These are phyloP conservation scores for Aphrophora alni DNA, from an alignment of 2,888 invertebrate species.

Conservation along the genomic window DNA sequence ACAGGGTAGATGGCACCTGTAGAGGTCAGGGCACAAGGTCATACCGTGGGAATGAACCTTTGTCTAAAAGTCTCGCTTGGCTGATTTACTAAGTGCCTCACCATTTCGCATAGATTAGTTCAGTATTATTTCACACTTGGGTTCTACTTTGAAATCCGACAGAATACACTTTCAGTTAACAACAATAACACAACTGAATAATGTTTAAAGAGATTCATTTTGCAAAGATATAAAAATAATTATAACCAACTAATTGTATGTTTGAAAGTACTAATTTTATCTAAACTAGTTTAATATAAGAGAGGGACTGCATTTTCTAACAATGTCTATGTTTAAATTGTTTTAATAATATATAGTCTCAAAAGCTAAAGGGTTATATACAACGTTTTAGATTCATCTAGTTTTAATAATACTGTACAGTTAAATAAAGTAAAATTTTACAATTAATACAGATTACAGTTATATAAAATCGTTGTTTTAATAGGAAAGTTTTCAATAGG, in stretches of 20 bases:
- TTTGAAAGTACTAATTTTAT: background rate
- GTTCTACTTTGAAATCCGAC: background rate
- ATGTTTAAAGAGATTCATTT: background rate
- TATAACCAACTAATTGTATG: background rate
- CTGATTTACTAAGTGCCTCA: conserved; percentile 2
- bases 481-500: no score
- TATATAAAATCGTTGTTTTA: no score
- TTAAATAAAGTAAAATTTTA: no score
- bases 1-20: background rate
- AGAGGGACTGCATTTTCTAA: background rate
- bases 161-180: background rate
- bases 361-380: no score
- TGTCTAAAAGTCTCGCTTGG: conserved; percentile 6
- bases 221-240: background rate
- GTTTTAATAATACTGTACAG: no score
- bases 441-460: no score
- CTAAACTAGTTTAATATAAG: background rate
- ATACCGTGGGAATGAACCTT: conserved; percentile 1
- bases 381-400: no score
- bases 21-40: conserved; percentile 2
- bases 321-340: background rate
- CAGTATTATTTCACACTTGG: background rate
- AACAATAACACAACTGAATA: background rate
- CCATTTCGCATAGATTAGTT: conserved; percentile 2
- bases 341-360: background rate